Evolutionary conservation across 2,113 vertebrate species (phyloP).

Genomic region (Monarcha castaneiventris): DNA sequence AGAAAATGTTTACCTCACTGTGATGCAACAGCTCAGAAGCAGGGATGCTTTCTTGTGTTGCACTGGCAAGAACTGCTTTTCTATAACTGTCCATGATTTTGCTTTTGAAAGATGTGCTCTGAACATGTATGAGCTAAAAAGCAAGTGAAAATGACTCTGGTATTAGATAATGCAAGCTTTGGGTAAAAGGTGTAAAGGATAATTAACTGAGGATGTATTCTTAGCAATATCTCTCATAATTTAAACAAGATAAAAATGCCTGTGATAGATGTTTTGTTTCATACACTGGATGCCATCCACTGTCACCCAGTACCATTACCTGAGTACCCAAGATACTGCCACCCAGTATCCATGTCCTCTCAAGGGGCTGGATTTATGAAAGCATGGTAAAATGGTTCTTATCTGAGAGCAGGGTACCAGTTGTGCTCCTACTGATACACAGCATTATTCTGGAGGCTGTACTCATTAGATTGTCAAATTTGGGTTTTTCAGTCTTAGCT

Average conservation of each 20-base stretch:
- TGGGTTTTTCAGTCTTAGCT: not conserved
- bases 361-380: not conserved
- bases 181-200: not conserved
- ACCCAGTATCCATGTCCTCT: not conserved
- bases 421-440: not conserved
- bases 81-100: not conserved
- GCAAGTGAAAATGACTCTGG: not conserved
- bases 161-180: not conserved
- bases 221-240: not conserved
- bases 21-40: not conserved
- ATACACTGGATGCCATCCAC: not conserved
- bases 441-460: not conserved
- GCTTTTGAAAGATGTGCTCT: not conserved
- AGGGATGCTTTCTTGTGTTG: not conserved
- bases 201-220: not conserved
- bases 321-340: not conserved
- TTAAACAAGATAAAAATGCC: not conserved
- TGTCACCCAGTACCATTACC: not conserved
- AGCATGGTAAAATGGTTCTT: not conserved
- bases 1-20: not conserved
- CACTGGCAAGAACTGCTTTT: not conserved
- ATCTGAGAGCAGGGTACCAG: not conserved
- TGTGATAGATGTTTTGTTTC: not conserved
- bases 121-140: not conserved
- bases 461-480: not conserved